Conservation (phyloP, 2,113 vertebrate genomes). For the Tyrannus savana region DNA sequence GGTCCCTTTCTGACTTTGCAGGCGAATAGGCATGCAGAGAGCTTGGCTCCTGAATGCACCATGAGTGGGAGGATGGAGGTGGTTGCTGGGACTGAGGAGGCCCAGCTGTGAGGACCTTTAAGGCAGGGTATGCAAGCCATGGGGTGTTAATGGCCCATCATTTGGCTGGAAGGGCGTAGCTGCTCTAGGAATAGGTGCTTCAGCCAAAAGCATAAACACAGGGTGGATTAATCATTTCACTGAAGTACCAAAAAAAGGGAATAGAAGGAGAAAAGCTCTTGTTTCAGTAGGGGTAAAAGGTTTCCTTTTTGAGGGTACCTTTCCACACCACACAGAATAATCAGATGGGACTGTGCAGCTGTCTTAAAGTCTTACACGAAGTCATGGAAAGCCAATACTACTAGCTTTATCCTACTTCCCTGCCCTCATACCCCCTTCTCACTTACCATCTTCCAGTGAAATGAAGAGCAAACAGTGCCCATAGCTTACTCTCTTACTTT, state of each 20-base stretch:
- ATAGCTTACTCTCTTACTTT: background rate
- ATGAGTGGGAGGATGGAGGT: constrained; percentile 20
- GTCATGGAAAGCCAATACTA: background rate
- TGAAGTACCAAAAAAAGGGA: background rate
- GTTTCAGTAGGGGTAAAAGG: background rate
- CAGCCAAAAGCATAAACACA: constrained; percentile 9
- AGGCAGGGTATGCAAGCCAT: background rate
- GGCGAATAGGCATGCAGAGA: constrained; percentile 16
- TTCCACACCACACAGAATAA: background rate
- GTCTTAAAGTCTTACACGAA: background rate
- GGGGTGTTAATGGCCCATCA: constrained; percentile 18
- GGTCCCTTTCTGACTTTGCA: constrained; percentile 5
- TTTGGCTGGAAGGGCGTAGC: background rate
- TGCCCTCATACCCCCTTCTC: background rate
- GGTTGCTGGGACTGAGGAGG: background rate
- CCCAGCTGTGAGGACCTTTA: constrained; percentile 36
- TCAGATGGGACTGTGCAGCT: background rate
- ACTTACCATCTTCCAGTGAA: background rate
- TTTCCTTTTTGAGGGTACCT: background rate
- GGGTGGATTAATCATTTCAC: background rate
- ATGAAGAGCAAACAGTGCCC: background rate
- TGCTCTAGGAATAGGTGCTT: constrained; percentile 15
- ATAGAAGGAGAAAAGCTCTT: background rate
- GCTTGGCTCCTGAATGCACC: background rate
- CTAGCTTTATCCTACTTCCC: background rate